Base-by-base conservation (phyloP, 2,113 vertebrate species). In the Cephalopholis sonnerati region DNA sequence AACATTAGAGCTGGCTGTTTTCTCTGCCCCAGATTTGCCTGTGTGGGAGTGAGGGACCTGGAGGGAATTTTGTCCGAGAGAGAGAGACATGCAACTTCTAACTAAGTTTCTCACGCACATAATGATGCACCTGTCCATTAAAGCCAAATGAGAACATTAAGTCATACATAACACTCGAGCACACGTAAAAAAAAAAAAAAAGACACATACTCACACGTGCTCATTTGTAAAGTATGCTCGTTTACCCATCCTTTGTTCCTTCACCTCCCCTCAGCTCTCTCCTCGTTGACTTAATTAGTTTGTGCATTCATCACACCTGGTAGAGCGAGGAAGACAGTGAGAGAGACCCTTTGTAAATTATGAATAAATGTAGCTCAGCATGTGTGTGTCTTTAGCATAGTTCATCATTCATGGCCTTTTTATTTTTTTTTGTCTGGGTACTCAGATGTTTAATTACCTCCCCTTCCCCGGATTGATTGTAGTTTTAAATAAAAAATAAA, bases 121-220 rank as follows among this genome's bases (percentile, higher is more conserved):
- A 79, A 88, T 87, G 85, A 89, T 87, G 89, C 90, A 89, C 75
- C 87, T 90, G 85, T 77, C 87, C 63, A 84, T 85, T 90, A 88
- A 74, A 82, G 77, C 27, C 44, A 79, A 80, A 80, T 85, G 83
- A 89, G 88, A 71, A 77, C 71, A 86, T 77, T 18, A 79, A 79
- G 51, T 73, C 78, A 77, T 55, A 61, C 20, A 70, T 70, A 71
- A 79, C 61, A 62, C 16, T 58, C 3, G 22, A 76, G 59, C 29
- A 27, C 48, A 41, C 1, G 17, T 5, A 41, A 2, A 51, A 18
- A 66, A 53, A 57, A 17, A 66, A 53, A 46, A 27, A 22, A 3
- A 57, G 16, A 68, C 24, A 50, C 20, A 61, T 58, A 63, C 59
- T 46, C 7, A 50, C 57, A 79, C 29, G 67, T 36, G 22, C 71